These are phyloP conservation scores for Portevinia maculata DNA, from an alignment of 2,888 invertebrate genomes.

Conservation along the genomic window DNA sequence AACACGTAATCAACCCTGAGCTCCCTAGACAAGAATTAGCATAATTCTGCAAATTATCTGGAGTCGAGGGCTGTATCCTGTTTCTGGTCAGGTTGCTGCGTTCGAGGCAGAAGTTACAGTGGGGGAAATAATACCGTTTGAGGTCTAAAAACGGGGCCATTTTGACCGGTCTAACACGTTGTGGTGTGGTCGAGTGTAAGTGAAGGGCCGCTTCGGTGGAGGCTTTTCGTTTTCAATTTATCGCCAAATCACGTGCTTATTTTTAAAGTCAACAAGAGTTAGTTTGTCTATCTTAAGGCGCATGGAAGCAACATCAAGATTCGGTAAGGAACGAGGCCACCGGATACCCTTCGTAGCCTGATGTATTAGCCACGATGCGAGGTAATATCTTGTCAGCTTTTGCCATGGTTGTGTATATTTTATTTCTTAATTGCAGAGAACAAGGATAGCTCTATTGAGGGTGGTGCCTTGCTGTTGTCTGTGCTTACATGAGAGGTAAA, in stretches of 20 bases:
- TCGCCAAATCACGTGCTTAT: conserved; percentile 73
- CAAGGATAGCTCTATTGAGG: conserved; percentile 28
- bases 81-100: conserved; percentile 52
- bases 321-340: conserved; percentile 37
- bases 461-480: conserved; percentile 23
- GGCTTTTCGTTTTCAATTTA: conserved; percentile 61
- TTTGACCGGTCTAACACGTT: conserved; percentile 59
- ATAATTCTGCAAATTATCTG: conserved; percentile 62
- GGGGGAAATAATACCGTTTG: conserved; percentile 52
- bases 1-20: conserved; percentile 65
- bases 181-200: conserved; percentile 3
- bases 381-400: conserved; percentile 66
- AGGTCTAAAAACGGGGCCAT: conserved; percentile 36
- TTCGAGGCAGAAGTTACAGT: conserved; percentile 28
- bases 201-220: conserved; percentile 1
- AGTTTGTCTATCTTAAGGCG: conserved; percentile 58
- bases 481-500: conserved; percentile 39
- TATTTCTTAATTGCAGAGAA: conserved; percentile 69
- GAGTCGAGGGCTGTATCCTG: conserved; percentile 9
- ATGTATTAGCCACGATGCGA: conserved; percentile 37
- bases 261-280: conserved; percentile 72
- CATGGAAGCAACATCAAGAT: conserved; percentile 49
- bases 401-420: conserved; percentile 52
- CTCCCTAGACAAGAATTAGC: conserved; percentile 63
- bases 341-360: conserved; percentile 52